A percentile compares a stretch with the other conserved stretches of the same genome.
These are phyloP conservation scores for Pseudomyrmex gracilis DNA, from an alignment of 1,140 invertebrate genomes.

Conservation along the genomic window DNA sequence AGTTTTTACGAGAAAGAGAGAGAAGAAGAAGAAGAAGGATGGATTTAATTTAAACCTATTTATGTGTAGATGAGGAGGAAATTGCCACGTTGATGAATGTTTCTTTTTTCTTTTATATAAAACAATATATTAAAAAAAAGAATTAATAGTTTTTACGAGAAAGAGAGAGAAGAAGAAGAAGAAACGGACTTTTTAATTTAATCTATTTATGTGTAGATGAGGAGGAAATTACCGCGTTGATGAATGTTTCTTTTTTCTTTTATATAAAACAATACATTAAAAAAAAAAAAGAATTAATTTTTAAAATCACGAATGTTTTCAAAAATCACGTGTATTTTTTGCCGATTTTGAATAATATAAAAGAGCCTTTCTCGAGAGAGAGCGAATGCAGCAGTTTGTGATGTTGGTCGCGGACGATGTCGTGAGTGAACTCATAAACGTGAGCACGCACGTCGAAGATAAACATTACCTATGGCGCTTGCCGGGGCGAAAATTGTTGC, in stretches of 20 bases:
- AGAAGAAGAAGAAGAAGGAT: background rate
- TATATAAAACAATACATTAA: background rate
- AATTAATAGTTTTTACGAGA: background rate
- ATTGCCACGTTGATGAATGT: background rate
- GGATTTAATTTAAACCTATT: background rate
- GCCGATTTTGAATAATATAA: constrained; percentile 6
- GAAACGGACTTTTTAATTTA: background rate
- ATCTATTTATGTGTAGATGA: background rate
- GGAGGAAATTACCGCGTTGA: background rate
- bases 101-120: background rate
- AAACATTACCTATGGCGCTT: constrained; percentile 56
- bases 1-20: background rate
- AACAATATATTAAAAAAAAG: no score
- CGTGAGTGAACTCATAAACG: constrained; percentile 61
- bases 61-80: background rate
- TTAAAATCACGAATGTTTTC: no score
- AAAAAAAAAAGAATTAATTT: no score
- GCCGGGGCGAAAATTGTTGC: constrained; percentile 42
- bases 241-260: background rate
- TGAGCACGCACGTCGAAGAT: constrained; percentile 50
- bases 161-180: background rate
- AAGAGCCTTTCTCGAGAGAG: background rate
- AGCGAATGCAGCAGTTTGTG: constrained; percentile 14
- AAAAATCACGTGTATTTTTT: background rate
- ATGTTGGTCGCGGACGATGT: background rate